Evolutionary conservation across 2,113 vertebrate species (phyloP), one percentile per base, ranked within the genome.

Genomic region (Eretmodus cyanostictus): DNA sequence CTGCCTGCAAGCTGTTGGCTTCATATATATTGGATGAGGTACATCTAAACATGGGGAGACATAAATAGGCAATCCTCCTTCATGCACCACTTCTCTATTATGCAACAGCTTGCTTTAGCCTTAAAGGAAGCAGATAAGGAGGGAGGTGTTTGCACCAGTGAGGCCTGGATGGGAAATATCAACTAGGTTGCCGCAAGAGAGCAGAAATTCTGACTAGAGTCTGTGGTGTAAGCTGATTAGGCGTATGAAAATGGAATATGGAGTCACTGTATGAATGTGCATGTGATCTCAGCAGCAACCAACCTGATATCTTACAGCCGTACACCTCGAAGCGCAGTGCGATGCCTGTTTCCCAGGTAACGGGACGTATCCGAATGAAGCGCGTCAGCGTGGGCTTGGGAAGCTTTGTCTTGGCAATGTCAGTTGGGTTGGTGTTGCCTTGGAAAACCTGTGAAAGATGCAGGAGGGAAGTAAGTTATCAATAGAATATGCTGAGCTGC

Each of bases 251-350:
- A 6, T 51, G 54, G n/a, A 78, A 78, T 78, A 51, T 4, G 73
- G 73, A 78, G 73, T 78, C 17, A 27, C 40, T 47, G 63, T 42
- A 34, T 81, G 63, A 79, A 31, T 61, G 81, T 38, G 40, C 36
- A 2, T 68, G 51, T 42, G 38, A 87, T 76, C 34, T 8, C 71
- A 16, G 53, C 51, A 51, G 40, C 51, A 92, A 92, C 96, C 93
- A 89, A 99, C 99, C 99, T 96, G 98, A 98, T 94, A 99, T 98
- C 94, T 98, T 99, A 93, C 99, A 99, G 87, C 99, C 99, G 49
- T 99, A 99, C 47, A 99, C 97, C 95, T 99, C 99, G 85, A 99
- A 98, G 89, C 99, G 98, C 95, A 99, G 91, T 0, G 99, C 98
- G 49, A 99, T 98, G 81, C 99, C 98, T 4, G 96, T 97, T 95